phyloP scores from a whole-genome alignment of 2,113 vertebrate species.

The Cisticola juncidis region DNA sequence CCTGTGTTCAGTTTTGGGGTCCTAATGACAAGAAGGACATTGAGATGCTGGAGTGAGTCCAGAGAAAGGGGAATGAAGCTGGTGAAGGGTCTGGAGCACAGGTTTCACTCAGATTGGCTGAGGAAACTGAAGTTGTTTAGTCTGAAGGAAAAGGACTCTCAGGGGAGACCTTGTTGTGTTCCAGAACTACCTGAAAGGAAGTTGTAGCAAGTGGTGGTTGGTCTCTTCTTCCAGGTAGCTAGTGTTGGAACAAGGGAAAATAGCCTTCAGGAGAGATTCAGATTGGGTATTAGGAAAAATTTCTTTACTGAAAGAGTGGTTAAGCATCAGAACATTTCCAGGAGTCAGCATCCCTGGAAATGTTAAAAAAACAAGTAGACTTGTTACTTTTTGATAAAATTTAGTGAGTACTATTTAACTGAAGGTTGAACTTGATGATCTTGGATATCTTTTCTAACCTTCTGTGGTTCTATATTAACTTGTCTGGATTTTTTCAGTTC shows the following conservation, averaged over 20 bases:
- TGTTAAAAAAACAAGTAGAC: background rate
- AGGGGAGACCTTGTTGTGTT: background rate
- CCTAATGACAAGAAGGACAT: background rate
- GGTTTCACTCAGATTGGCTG: background rate
- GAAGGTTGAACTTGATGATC: background rate
- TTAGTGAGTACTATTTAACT: background rate
- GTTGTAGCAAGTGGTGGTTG: accelerated
- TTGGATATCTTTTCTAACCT: background rate
- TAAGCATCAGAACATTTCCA: background rate
- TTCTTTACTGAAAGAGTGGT: background rate
- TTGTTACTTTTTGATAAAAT: background rate
- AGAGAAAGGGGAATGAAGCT: background rate
- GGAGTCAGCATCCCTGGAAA: background rate
- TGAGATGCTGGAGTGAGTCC: background rate
- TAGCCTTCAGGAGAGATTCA: background rate
- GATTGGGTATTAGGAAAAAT: background rate
- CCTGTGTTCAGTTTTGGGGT: no score
- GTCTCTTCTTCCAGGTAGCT: background rate
- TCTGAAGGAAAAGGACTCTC: background rate
- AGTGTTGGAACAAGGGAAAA: background rate
- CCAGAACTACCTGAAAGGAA: background rate
- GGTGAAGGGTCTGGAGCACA: background rate
- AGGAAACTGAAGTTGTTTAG: no score
- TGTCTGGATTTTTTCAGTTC: background rate
- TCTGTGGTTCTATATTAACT: background rate